phyloP scores from a whole-genome alignment of 2,113 vertebrate genomes.

The Falco punctatus region DNA sequence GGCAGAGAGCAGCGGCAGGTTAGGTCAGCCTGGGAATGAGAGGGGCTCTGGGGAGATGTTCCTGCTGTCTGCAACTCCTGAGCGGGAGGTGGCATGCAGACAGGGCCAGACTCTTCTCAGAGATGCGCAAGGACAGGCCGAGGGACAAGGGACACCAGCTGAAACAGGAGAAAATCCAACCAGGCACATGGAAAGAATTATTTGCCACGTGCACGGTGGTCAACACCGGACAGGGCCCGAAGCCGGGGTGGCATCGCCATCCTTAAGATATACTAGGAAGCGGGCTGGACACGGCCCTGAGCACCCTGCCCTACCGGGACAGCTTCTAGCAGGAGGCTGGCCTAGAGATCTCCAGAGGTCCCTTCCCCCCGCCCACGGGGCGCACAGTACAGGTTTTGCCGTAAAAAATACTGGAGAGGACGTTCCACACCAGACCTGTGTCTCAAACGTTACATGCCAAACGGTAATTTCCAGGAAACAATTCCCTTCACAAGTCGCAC shows the following conservation, averaged over 20 bases:
- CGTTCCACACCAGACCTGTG: background rate
- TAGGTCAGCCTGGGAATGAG: background rate
- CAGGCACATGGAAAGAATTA: rapidly evolving
- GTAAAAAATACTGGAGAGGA: background rate
- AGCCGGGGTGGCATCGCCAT: background rate
- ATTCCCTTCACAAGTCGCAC: background rate
- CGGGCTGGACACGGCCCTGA: rapidly evolving
- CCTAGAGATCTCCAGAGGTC: background rate
- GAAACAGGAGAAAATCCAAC: background rate
- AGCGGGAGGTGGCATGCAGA: background rate
- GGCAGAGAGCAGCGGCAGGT: background rate
- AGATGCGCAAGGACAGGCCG: rapidly evolving
- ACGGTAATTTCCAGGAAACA: background rate
- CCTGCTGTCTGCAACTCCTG: background rate
- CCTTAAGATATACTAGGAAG: background rate
- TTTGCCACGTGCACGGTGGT: background rate
- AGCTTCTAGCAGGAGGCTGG: background rate
- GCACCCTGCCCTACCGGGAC: background rate
- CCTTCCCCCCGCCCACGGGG: background rate
- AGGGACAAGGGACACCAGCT: background rate
- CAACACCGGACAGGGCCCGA: background rate
- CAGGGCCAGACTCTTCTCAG: background rate
- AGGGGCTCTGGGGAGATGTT: background rate
- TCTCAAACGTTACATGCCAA: background rate
- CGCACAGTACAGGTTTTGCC: background rate